Evolutionary conservation across 2,797 vertebrate genomes (phyloP), one percentile per base, ranked within the genome.

Genomic region (Danionella dracula): DNA sequence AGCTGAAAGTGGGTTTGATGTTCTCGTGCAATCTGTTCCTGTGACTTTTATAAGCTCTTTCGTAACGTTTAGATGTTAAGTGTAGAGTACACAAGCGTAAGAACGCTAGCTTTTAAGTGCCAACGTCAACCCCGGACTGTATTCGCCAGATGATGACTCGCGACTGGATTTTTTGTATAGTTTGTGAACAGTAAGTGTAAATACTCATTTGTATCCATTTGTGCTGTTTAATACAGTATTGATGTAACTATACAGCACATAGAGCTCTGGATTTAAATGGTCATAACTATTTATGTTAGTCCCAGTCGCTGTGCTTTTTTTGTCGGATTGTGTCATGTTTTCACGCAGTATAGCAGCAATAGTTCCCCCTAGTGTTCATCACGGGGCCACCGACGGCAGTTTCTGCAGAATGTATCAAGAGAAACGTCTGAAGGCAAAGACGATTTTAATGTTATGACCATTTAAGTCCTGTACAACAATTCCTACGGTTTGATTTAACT

Each of bases 51-150:
- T 64, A 40, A 63, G 15, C 20, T 38, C 19, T 27, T 56, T 21
- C 27, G 27, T 40, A 54, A 2, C 13, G 12, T 42, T 12, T 60
- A 73, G 29, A 11, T 34, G 19, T 56, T 32, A 78, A 72, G 66
- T 46, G 58, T 74, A 76, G 67, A 69, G 35, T 58, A 50, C 49
- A 69, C 53, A 48, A 76, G 81, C 85, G 82, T 81, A 81, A 42
- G 41, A 66, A 56, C 66, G 50, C 58, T 77, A 40, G 73, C 59
- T 45, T 77, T 76, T 61, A 87, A 82, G 84, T 86, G 83, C 80
- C 82, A 82, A 3, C 82, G 54, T 63, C 40, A 57, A 20, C 13
- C 10, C 29, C 81, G 77, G 48, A 40, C 19, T 67, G 38, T 8
- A 79, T 81, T 82, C 79, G 54, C 48, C 37, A 46, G n/a, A n/a